Evolutionary conservation across 2,888 invertebrate genomes (phyloP).

Genomic region (Dasysyrphus tricinctus): DNA sequence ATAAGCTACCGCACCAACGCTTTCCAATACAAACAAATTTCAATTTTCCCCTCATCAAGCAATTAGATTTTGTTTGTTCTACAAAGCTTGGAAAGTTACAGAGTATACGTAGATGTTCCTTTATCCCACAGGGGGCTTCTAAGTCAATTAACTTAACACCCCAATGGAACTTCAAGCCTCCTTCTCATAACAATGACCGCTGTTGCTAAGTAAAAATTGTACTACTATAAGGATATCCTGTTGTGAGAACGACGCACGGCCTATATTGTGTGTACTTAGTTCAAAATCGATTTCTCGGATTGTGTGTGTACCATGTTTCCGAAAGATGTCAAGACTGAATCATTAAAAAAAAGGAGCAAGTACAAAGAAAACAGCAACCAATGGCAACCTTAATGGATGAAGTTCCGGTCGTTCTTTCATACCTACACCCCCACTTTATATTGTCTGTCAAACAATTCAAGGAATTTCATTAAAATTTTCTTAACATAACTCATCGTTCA

Average conservation of each 20-base stretch:
- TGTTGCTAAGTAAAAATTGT: conserved; percentile 14
- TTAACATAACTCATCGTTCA: conserved; percentile 56
- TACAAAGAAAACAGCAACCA: conserved; percentile 49
- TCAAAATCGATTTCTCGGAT: conserved; percentile 27
- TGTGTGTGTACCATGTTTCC: conserved; percentile 30
- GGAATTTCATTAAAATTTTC: conserved; percentile 70
- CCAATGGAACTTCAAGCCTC: neutral
- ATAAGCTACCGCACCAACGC: no score
- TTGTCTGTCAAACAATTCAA: conserved; percentile 46
- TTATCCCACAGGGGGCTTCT: conserved; percentile 11
- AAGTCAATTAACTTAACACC: conserved; percentile 32
- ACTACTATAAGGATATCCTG: conserved; percentile 59
- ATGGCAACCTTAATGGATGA: conserved; percentile 48
- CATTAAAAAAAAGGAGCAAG: conserved; percentile 39
- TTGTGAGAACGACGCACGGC: neutral
- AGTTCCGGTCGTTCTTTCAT: conserved; percentile 58
- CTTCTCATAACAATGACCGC: neutral
- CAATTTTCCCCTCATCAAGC: no score
- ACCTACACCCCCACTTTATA: conserved; percentile 26
- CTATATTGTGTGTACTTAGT: neutral
- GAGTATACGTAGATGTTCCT: neutral
- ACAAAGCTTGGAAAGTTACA: neutral
- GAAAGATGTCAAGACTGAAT: conserved; percentile 50
- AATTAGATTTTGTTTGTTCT: no score
- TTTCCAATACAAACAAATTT: no score